A percentile compares a stretch with the other conserved stretches of the same genome.
phyloP scores from a whole-genome alignment of 2,888 invertebrate species.

The Carabus problematicus region DNA sequence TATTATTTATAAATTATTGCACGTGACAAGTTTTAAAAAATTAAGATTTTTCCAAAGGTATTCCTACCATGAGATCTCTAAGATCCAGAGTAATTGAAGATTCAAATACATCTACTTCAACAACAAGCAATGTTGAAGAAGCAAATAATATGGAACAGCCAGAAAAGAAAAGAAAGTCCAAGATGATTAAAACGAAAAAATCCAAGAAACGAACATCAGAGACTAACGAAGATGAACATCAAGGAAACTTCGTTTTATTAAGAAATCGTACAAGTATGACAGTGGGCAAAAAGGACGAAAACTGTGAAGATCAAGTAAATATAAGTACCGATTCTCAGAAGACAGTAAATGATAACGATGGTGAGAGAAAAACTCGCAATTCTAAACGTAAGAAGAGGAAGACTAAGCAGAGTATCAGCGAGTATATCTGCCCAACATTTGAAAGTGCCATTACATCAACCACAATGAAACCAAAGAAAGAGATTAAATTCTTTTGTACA shows the following conservation, averaged over 20 bases:
- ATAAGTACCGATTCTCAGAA: not conserved
- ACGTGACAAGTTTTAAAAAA: too few relatives aligned
- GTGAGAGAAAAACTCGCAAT: too few relatives aligned
- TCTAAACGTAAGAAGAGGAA: not conserved
- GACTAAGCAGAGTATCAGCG: not conserved
- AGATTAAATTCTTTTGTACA: not conserved
- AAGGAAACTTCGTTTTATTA: not conserved
- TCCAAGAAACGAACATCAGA: not conserved
- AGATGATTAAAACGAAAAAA: constrained; percentile 15
- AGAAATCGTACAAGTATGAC: not conserved
- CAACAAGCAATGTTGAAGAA: too few relatives aligned
- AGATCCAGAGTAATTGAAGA: constrained; percentile 18
- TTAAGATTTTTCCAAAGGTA: too few relatives aligned
- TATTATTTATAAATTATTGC: too few relatives aligned
- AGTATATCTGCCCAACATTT: not conserved
- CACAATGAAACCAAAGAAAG: not conserved
- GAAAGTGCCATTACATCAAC: constrained; percentile 8
- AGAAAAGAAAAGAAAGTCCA: not conserved
- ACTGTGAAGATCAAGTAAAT: not conserved
- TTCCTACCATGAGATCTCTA: constrained; percentile 20
- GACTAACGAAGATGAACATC: not conserved
- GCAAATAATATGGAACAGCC: not conserved
- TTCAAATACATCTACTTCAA: not conserved
- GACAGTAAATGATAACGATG: too few relatives aligned
- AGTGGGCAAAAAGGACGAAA: not conserved